These are phyloP conservation scores for Orthosia gracilis DNA, from an alignment of 2,888 invertebrate species.

Conservation along the genomic window DNA sequence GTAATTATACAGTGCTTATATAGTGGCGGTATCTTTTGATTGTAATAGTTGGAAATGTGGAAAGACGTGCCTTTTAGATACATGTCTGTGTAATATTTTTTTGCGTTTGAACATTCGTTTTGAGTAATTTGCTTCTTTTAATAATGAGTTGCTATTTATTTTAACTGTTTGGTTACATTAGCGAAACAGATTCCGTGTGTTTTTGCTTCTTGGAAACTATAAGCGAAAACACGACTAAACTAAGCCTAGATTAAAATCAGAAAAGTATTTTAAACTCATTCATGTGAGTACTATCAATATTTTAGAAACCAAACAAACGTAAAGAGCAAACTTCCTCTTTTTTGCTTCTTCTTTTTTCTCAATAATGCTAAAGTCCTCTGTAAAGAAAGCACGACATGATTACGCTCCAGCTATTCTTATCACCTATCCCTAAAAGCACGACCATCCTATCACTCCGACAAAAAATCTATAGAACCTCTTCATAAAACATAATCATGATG, in stretches of 20 bases:
- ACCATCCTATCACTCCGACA: conserved; percentile 9
- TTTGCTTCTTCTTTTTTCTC: too few species aligned
- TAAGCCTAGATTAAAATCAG: too few species aligned
- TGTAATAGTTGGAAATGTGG: conserved; percentile 57
- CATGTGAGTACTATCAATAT: too few species aligned
- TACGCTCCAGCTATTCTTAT: background rate
- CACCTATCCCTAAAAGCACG: conserved; percentile 20
- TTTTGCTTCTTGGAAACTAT: conserved; percentile 16
- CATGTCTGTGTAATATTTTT: conserved; percentile 23
- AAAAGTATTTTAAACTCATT: too few species aligned
- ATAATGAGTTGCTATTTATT: conserved; percentile 18
- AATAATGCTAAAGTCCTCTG: too few species aligned
- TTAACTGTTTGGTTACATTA: conserved; percentile 17
- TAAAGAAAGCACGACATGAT: background rate
- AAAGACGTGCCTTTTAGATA: conserved; percentile 43
- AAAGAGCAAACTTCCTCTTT: too few species aligned
- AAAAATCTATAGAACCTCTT: conserved; percentile 29
- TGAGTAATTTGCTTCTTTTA: conserved; percentile 27
- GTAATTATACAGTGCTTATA: conserved; percentile 65
- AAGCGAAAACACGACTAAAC: background rate
- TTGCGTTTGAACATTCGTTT: conserved; percentile 28
- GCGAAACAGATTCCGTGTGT: conserved; percentile 2
- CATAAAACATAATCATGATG: conserved; percentile 63
- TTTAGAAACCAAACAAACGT: too few species aligned
- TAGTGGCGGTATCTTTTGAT: conserved; percentile 64